Conservation (phyloP, 2,888 invertebrate species). For the Caenorhabditis angaria region DNA sequence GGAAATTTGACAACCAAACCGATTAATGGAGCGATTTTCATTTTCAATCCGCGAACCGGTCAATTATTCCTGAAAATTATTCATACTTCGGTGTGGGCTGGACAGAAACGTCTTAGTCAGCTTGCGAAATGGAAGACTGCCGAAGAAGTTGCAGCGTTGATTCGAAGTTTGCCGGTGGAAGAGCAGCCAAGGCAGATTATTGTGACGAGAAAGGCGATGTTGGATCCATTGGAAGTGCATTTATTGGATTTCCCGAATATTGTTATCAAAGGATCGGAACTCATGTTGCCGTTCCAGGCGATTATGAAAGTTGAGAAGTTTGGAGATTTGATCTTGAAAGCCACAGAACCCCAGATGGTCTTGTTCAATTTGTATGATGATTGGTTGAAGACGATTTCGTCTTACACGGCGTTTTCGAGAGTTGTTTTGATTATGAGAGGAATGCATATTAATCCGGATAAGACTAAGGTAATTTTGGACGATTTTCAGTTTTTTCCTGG, state of each 20-base stretch:
- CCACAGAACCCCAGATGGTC: conserved; percentile 99
- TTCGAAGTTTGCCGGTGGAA: conserved; percentile 97
- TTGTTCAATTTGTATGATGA: conserved; percentile 98
- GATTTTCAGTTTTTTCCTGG: too few relatives aligned
- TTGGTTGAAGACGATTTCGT: conserved; percentile 98
- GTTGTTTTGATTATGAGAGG: conserved; percentile 94
- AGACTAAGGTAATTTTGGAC: conserved; percentile 97
- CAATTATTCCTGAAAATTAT: conserved; percentile 97
- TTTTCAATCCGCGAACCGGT: conserved; percentile 98
- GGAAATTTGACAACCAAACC: conserved; percentile 99
- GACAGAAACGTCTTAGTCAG: conserved; percentile 98
- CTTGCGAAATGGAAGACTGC: conserved; percentile 99
- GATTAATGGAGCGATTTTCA: conserved; percentile 99
- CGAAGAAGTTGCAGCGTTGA: conserved; percentile 98
- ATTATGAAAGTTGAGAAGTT: conserved; percentile 86
- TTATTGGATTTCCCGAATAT: conserved; percentile 99
- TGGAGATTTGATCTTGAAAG: conserved; percentile 96
- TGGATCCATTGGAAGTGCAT: conserved; percentile 96
- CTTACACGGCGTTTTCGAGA: conserved; percentile 97
- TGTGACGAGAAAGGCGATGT: conserved; percentile 98
- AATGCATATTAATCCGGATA: conserved; percentile 96
- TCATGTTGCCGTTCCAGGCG: conserved; percentile 96
- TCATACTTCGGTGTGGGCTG: conserved; percentile 99
- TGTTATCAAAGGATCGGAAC: conserved; percentile 97
- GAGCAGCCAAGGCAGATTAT: conserved; percentile 99